These are phyloP conservation scores for Paracentrotus lividus DNA, from an alignment of 53 echinoderm and acorn worm species.

Conservation along the genomic window DNA sequence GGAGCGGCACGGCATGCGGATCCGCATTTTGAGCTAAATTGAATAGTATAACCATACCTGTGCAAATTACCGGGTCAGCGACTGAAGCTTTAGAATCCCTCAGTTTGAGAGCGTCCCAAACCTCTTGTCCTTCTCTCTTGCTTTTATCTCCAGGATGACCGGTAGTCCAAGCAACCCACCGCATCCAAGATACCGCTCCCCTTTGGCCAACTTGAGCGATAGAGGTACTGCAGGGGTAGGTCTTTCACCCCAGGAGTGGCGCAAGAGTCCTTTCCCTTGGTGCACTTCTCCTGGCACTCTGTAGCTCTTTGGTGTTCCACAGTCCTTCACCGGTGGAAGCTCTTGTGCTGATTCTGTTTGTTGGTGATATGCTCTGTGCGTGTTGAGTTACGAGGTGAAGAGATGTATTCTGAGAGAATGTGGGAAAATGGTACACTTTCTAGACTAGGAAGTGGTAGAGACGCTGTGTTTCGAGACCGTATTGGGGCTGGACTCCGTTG, in stretches of 20 bases:
- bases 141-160: slow-evolving; percentile 52
- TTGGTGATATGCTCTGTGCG: not conserved
- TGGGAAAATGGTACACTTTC: slow-evolving; percentile 60
- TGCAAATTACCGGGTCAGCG: not conserved
- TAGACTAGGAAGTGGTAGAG: slow-evolving; percentile 50
- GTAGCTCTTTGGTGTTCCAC: slow-evolving; percentile 28
- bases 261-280: slow-evolving; percentile 27
- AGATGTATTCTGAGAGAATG: slow-evolving; percentile 63
- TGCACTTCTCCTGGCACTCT: not conserved
- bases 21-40: no score
- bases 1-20: no score
- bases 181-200: slow-evolving; percentile 45
- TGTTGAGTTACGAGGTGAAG: no score
- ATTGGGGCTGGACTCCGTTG: no score
- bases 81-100: not conserved
- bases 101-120: not conserved
- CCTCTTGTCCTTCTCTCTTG: slow-evolving; percentile 20
- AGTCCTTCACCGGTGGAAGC: not conserved
- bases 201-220: slow-evolving; percentile 49
- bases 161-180: slow-evolving; percentile 43
- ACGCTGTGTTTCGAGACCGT: slow-evolving; percentile 17
- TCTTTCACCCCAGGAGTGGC: slow-evolving; percentile 62
- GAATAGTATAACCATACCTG: no score
- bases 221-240: slow-evolving; percentile 48
- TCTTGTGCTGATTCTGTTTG: not conserved